Conservation (phyloP, 2,888 invertebrate species). For the Stegana nigrithorax region DNA sequence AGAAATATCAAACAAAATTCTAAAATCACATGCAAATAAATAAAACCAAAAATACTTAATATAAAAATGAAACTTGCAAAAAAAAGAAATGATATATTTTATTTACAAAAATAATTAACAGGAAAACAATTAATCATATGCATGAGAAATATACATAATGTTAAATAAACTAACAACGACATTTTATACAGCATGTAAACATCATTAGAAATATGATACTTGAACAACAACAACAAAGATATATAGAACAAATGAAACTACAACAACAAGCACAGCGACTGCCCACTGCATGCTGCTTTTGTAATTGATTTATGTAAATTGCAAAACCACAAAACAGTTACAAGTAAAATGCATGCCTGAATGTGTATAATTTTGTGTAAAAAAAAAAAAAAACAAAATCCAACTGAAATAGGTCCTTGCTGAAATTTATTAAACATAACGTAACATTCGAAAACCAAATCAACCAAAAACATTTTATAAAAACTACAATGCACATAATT, state of each 20-base stretch:
- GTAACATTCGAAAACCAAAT: conserved; percentile 54
- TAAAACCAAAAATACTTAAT: not conserved
- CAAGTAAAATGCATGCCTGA: conserved; percentile 31
- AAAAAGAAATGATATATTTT: not conserved
- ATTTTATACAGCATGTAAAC: conserved; percentile 34
- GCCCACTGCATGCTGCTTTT: not conserved
- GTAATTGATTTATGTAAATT: conserved; percentile 59
- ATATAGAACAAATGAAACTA: not conserved
- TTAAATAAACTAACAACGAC: conserved; percentile 39
- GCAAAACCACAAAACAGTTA: conserved; percentile 41
- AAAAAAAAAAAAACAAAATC: not conserved
- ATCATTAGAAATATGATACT: conserved; percentile 56
- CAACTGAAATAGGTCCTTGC: not conserved
- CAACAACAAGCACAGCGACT: not conserved
- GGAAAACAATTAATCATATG: conserved; percentile 16
- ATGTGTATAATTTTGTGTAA: conserved; percentile 5
- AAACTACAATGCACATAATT: not conserved
- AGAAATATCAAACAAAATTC: not conserved
- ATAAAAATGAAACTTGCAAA: not conserved
- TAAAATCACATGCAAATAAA: not conserved
- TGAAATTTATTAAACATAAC: conserved; percentile 16
- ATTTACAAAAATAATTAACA: conserved; percentile 17
- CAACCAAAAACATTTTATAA: conserved; percentile 37
- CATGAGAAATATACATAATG: conserved; percentile 45
- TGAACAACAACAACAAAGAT: conserved; percentile 3